These are phyloP conservation scores for Luperina testacea DNA, from an alignment of 2,888 invertebrate species.

Conservation along the genomic window DNA sequence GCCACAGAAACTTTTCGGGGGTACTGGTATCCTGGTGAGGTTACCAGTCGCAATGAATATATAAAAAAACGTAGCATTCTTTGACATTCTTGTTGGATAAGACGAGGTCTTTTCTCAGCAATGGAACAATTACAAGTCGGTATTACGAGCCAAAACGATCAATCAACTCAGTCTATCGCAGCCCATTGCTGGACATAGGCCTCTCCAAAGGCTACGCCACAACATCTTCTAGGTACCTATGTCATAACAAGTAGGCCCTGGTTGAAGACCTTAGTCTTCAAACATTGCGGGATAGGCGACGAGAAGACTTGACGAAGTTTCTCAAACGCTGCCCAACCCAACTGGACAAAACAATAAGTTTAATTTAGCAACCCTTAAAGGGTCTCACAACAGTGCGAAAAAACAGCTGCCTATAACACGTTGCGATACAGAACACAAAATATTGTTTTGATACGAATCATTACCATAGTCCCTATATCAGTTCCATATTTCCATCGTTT, in stretches of 20 bases:
- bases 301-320: neutral
- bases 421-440: neutral
- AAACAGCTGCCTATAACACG: neutral
- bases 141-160: neutral
- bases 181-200: neutral
- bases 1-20: neutral
- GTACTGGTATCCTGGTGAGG: neutral
- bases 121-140: neutral
- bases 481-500: neutral
- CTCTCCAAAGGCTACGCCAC: neutral
- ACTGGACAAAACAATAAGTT: neutral
- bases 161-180: neutral
- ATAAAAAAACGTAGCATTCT: neutral
- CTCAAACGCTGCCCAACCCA: neutral
- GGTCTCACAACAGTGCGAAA: neutral
- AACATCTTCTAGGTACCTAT: neutral
- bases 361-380: neutral
- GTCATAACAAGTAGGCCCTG: neutral
- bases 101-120: neutral
- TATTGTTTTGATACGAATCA: neutral
- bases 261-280: neutral
- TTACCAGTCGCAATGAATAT: neutral
- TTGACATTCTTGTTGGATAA: neutral
- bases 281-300: neutral
- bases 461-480: neutral